phyloP scores from a whole-genome alignment of 1,140 invertebrate species.

The Limonius californicus region DNA sequence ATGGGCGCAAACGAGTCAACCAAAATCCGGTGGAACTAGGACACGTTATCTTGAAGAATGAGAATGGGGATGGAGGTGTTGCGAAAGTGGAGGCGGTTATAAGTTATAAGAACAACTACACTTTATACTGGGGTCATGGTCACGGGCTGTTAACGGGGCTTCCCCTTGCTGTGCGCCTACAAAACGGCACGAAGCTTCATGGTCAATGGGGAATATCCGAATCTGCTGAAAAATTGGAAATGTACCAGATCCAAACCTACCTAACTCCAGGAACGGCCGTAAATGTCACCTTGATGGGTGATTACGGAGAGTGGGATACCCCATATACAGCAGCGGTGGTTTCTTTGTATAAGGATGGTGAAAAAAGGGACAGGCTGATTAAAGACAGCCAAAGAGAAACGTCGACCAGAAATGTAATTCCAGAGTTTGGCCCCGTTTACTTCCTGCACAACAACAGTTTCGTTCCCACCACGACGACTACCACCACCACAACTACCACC shows the following conservation, averaged over 20 bases:
- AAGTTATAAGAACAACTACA: constrained; percentile 63
- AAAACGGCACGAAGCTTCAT: constrained; percentile 56
- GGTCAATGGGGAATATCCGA: constrained; percentile 67
- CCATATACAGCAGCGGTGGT: constrained; percentile 68
- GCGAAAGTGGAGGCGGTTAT: constrained; percentile 65
- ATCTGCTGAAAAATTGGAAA: constrained; percentile 55
- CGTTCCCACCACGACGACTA: constrained; percentile 72
- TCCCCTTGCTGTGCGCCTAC: constrained; percentile 62
- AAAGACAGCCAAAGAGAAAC: constrained; percentile 59
- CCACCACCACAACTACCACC: constrained; percentile 66
- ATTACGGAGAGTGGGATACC: constrained; percentile 65
- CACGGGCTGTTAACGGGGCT: constrained; percentile 70
- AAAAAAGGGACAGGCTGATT: constrained; percentile 50
- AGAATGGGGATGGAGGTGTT: constrained; percentile 43
- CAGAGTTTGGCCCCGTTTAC: constrained; percentile 67
- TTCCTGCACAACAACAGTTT: constrained; percentile 68
- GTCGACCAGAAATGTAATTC: constrained; percentile 60
- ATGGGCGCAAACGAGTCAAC: constrained; percentile 53
- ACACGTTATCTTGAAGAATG: constrained; percentile 60
- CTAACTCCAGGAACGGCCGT: constrained; percentile 71
- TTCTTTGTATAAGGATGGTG: constrained; percentile 64
- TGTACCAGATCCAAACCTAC: constrained; percentile 56
- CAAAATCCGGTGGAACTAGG: constrained; percentile 56
- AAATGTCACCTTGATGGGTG: constrained; percentile 70
- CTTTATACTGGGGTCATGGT: constrained; percentile 71